Evolutionary conservation across 2,797 vertebrate genomes (phyloP).

Genomic region (Octomys mimax): DNA sequence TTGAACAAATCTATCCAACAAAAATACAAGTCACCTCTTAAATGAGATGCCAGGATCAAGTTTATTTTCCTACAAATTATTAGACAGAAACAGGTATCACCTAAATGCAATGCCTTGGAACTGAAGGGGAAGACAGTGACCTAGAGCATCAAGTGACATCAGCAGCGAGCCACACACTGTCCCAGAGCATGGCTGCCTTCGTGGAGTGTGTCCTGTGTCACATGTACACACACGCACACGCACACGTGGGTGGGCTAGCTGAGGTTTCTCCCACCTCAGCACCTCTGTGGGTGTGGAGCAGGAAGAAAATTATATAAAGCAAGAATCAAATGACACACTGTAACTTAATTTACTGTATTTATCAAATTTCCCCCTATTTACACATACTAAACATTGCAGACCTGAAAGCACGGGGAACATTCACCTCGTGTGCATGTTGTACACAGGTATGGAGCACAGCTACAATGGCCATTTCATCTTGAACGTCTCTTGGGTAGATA

Average conservation of each 20-base stretch:
- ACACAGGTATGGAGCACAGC: slow-evolving; percentile 89
- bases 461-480: slow-evolving; percentile 26
- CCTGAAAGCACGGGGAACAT: slow-evolving; percentile 78
- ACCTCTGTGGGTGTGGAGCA: slow-evolving; percentile 86
- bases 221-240: neutral
- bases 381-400: slow-evolving; percentile 83
- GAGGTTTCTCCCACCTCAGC: slow-evolving; percentile 72
- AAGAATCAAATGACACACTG: slow-evolving; percentile 69
- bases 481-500: slow-evolving; percentile 61
- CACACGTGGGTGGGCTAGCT: neutral
- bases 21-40: slow-evolving; percentile 73
- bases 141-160: neutral
- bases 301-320: slow-evolving; percentile 87
- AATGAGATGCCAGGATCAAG: slow-evolving; percentile 57
- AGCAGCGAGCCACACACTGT: neutral
- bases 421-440: slow-evolving; percentile 70
- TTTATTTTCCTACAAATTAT: slow-evolving; percentile 53
- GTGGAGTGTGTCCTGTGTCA: neutral
- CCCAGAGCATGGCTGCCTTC: neutral
- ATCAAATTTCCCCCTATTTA: slow-evolving; percentile 80
- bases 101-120: slow-evolving; percentile 67
- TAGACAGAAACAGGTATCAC: slow-evolving; percentile 72
- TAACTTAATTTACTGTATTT: slow-evolving; percentile 63
- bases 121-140: slow-evolving; percentile 33
- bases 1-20: slow-evolving; percentile 68